A percentile compares a stretch with the other conserved stretches of the same genome.
Conservation (phyloP, 2,888 invertebrate species). For the Diarsia rubi region DNA sequence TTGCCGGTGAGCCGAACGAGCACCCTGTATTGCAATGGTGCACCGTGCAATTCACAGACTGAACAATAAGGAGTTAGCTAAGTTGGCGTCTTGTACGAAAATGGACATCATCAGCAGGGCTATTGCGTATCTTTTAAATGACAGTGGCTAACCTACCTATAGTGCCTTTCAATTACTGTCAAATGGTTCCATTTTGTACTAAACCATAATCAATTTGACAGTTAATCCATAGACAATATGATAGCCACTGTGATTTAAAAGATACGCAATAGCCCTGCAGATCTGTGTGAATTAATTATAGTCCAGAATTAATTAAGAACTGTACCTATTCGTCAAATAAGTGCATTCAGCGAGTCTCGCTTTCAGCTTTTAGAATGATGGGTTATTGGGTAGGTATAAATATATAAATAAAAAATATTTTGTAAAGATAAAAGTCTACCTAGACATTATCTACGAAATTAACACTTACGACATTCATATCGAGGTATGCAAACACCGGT, state of each 20-base stretch:
- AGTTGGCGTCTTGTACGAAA: neutral
- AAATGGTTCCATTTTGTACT: too few relatives aligned
- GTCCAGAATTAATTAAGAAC: too few relatives aligned
- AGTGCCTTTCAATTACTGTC: too few relatives aligned
- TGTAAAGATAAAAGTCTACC: neutral
- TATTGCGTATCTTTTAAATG: too few relatives aligned
- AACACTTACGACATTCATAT: slow-evolving; percentile 49
- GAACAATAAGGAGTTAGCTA: neutral
- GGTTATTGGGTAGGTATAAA: neutral
- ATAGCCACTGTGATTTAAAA: too few relatives aligned
- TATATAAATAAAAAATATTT: too few relatives aligned
- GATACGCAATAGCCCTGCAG: too few relatives aligned
- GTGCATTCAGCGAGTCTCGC: neutral
- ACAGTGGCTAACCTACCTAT: too few relatives aligned
- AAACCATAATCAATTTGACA: too few relatives aligned
- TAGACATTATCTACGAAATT: neutral
- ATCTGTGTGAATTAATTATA: too few relatives aligned
- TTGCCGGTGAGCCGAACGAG: neutral
- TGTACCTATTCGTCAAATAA: neutral
- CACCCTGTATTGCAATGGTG: neutral
- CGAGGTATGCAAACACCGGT: slow-evolving; percentile 48
- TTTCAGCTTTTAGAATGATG: neutral
- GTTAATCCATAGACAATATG: too few relatives aligned
- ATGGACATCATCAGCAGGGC: too few relatives aligned
- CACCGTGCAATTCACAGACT: neutral